A percentile compares a stretch with the other conserved stretches of the same genome.
Conservation (phyloP, 2,113 vertebrate genomes). For the Rhea americana region DNA sequence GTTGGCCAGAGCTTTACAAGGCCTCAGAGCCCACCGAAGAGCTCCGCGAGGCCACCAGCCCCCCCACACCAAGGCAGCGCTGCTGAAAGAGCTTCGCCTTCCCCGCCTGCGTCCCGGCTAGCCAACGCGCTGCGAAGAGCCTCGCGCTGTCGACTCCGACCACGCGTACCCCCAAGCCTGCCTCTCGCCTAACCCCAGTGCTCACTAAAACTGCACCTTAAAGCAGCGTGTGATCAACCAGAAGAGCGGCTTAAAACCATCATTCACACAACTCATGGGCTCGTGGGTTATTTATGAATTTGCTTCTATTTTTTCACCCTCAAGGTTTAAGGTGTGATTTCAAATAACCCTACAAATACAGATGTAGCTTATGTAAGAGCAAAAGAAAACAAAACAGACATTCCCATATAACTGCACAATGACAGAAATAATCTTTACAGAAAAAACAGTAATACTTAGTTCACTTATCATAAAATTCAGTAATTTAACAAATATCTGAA, state of each 20-base stretch:
- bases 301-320: background rate
- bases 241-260: background rate
- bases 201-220: background rate
- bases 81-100: background rate
- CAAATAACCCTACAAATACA: background rate
- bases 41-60: background rate
- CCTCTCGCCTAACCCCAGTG: background rate
- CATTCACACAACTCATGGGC: background rate
- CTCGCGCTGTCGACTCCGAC: background rate
- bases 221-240: background rate
- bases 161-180: fast-evolving
- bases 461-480: constrained; percentile 7
- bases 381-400: background rate
- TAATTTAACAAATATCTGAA: background rate
- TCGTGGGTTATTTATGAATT: background rate
- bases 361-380: background rate
- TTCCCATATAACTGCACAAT: background rate
- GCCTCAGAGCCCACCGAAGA: background rate
- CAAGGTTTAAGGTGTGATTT: background rate
- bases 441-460: background rate
- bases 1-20: background rate
- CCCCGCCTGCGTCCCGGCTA: background rate
- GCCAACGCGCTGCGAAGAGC: background rate
- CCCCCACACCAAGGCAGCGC: background rate
- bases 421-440: background rate